Evolutionary conservation across 2,888 invertebrate genomes (phyloP), one percentile per base, ranked within the genome.

Genomic region (Drosophila sordidula): DNA sequence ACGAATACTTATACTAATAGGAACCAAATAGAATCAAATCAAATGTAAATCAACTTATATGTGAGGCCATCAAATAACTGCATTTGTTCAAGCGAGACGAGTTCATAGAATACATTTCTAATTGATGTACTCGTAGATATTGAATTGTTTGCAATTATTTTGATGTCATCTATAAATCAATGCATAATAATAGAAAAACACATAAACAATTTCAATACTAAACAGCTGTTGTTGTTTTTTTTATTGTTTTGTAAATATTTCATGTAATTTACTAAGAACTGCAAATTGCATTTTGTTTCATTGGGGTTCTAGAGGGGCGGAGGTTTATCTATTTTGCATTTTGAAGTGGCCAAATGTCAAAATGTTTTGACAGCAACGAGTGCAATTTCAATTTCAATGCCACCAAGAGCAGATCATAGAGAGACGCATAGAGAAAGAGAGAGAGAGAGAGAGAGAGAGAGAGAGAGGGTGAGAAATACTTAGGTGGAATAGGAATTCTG

Each of bases 371-470:
- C 78, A 74, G 70, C 68, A 75, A 74, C 58, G 55, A 78, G 58
- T 78, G 75, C 42, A 78, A 73, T 73, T 78, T 63, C 65, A 68
- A 70, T 64, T 83, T 87, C 83, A 83, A 84, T 89, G 89, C 81
- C 82, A 67, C 22, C 18, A 25, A 18, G 5, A 63, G 36, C 32
- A 47, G 46, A 42, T 45, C 9, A 26, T 25, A 63, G 6, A 57
- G 44, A 49, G 9, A 47, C 1, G 34, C 9, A 26, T 25, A 63
- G 6, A 57, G 44, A 49, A 9, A 47, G 1, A 39, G 4, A 29
- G n/a, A 58, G 42, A 38, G 8, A 22, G 1, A 39, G 4, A 29
- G n/a, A 58, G 42, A 38, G 8, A 22, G 9, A 49, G 4, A 55
- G 22, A 47, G 18, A 44, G n/a, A 16, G 8, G 12, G 50, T 41